A percentile compares a stretch with the other conserved stretches of the same genome.
phyloP scores from a whole-genome alignment of 2,113 vertebrate genomes.

The Etheostoma spectabile region DNA sequence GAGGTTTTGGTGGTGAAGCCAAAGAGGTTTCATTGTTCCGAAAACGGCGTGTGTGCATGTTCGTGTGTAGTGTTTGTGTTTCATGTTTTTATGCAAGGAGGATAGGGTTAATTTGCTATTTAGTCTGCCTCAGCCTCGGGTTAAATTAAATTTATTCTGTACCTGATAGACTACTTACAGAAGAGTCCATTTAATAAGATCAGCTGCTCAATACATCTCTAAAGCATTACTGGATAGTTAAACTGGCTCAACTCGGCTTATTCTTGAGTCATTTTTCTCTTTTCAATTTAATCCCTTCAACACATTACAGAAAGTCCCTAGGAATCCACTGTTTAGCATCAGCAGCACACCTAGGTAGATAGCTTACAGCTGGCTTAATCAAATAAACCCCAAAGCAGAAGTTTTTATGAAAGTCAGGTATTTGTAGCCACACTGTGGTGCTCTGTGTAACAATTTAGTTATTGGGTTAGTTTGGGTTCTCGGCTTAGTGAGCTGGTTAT shows the following conservation, averaged over 20 bases:
- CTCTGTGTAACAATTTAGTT: conserved; percentile 9
- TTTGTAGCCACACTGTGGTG: background rate
- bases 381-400: conserved; percentile 39
- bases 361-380: conserved; percentile 37
- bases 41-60: conserved; percentile 40
- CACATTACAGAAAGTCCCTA: conserved; percentile 39
- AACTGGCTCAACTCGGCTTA: conserved; percentile 66
- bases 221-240: conserved; percentile 67
- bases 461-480: background rate
- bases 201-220: conserved; percentile 66
- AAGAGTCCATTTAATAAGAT: conserved; percentile 71
- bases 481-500: background rate
- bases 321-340: conserved; percentile 44
- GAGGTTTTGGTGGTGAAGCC: conserved; percentile 61
- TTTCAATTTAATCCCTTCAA: conserved; percentile 58
- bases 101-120: conserved; percentile 45
- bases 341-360: conserved; percentile 41
- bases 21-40: conserved; percentile 71
- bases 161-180: conserved; percentile 62
- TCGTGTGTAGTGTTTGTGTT: conserved; percentile 35
- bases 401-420: conserved; percentile 31
- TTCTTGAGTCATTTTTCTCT: conserved; percentile 53
- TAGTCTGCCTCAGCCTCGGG: conserved; percentile 45
- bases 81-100: conserved; percentile 36
- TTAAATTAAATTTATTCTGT: conserved; percentile 69